phyloP scores from a whole-genome alignment of 2,113 vertebrate genomes.

The Empidonax alnorum region DNA sequence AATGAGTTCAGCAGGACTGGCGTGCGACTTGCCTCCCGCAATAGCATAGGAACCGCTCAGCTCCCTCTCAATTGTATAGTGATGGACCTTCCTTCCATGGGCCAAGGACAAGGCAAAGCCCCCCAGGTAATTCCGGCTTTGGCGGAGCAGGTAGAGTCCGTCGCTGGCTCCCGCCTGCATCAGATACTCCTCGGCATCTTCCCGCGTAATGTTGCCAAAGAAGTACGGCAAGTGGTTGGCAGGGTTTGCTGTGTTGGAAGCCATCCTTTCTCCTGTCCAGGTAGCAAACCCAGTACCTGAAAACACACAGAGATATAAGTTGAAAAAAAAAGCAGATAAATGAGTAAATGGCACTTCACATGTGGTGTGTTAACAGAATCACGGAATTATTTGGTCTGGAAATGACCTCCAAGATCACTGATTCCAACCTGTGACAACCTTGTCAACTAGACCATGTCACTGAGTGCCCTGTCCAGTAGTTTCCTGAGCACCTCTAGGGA shows the following conservation, averaged over 20 bases:
- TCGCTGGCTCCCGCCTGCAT: constrained; percentile 80
- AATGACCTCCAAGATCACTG: background rate
- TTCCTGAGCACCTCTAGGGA: background rate
- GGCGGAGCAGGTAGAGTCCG: constrained; percentile 88
- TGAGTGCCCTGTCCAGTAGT: background rate
- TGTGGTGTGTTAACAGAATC: background rate
- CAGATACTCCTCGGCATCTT: constrained; percentile 90
- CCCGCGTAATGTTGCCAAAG: constrained; percentile 95
- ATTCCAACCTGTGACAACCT: background rate
- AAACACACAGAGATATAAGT: background rate
- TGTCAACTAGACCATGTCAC: background rate
- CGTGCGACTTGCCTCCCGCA: constrained; percentile 87
- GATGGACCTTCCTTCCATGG: constrained; percentile 80
- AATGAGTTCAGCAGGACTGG: constrained; percentile 85
- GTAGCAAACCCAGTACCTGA: background rate
- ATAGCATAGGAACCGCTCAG: constrained; percentile 88
- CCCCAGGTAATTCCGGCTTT: constrained; percentile 93
- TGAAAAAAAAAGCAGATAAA: background rate
- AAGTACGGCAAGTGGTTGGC: constrained; percentile 86
- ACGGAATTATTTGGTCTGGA: background rate
- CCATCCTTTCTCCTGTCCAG: constrained; percentile 31
- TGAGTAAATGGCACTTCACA: background rate
- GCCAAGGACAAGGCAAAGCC: constrained; percentile 91
- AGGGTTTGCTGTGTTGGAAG: constrained; percentile 66
- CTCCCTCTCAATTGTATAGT: constrained; percentile 94